Percentiles rank a stretch among this genome's conserved stretches.
These are phyloP conservation scores for Leucoraja ocellata DNA, from an alignment of 2,797 vertebrate genomes.

Conservation along the genomic window DNA sequence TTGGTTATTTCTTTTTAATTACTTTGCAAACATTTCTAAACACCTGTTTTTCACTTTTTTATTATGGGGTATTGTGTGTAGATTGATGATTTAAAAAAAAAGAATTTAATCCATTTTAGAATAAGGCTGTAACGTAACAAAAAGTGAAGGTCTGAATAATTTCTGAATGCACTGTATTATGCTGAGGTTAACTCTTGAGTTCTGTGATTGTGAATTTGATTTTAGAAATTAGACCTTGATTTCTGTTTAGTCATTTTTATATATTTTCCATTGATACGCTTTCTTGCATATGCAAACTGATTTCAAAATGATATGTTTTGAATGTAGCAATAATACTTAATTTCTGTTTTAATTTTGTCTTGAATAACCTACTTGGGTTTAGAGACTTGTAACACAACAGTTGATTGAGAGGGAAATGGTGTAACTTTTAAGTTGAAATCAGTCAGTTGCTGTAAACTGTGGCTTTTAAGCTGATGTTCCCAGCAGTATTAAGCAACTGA, in stretches of 20 bases:
- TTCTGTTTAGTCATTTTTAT: background rate
- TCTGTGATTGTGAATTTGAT: background rate
- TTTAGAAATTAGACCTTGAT: background rate
- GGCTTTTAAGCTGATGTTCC: background rate
- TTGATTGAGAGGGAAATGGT: background rate
- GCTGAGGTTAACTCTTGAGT: background rate
- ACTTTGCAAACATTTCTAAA: too few relatives aligned
- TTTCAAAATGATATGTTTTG: background rate
- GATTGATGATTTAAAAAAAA: too few relatives aligned
- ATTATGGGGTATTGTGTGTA: too few relatives aligned
- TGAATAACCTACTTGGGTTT: background rate
- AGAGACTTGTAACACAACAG: background rate
- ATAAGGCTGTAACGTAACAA: too few relatives aligned
- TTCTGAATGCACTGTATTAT: too few relatives aligned
- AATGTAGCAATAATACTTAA: background rate
- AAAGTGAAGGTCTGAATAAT: too few relatives aligned
- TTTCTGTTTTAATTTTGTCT: background rate
- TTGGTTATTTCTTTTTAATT: too few relatives aligned
- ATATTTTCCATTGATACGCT: background rate
- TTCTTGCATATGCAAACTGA: background rate
- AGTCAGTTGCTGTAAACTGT: background rate
- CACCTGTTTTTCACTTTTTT: too few relatives aligned
- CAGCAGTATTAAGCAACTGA: background rate
- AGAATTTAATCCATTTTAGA: too few relatives aligned
- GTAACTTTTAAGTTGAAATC: background rate